Conservation (phyloP, 53 echinoderm and acorn worm species). For the Zoroaster sp. region DNA sequence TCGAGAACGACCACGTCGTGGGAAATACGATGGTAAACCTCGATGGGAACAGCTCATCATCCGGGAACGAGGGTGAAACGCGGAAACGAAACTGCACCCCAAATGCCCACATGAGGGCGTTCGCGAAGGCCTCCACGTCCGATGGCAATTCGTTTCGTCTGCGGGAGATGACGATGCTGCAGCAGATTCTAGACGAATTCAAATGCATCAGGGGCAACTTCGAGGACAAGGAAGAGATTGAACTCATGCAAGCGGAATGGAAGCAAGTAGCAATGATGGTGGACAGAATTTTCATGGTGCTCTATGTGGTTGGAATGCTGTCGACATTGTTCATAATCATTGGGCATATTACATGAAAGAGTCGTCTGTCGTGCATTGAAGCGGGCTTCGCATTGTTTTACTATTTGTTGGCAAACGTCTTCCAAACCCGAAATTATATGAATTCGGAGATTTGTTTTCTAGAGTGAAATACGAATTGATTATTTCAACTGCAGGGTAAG, state of each 20-base stretch:
- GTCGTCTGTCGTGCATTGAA: not conserved
- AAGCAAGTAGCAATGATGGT: constrained; percentile 92
- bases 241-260: constrained; percentile 82
- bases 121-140: not conserved
- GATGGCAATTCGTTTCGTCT: constrained; percentile 1
- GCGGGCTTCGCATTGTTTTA: not conserved
- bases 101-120: not conserved
- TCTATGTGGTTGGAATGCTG: constrained; percentile 86
- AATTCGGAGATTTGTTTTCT: not conserved
- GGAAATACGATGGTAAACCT: not conserved
- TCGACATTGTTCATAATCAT: constrained; percentile 85
- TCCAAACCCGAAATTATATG: not conserved
- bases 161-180: constrained; percentile 73
- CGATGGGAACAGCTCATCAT: constrained; percentile 51
- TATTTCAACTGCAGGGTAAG: too few relatives aligned
- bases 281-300: constrained; percentile 89
- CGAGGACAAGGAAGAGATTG: constrained; percentile 60
- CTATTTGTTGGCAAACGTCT: not conserved
- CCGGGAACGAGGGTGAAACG: constrained; percentile 39
- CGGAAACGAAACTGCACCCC: not conserved
- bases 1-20: constrained; percentile 51
- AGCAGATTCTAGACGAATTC: constrained; percentile 87
- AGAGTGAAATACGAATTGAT: not conserved
- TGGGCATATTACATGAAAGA: constrained; percentile 67
- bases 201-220: constrained; percentile 70